phyloP scores from a whole-genome alignment of 2,888 invertebrate genomes.

The Thysanoteuthis rhombus region DNA sequence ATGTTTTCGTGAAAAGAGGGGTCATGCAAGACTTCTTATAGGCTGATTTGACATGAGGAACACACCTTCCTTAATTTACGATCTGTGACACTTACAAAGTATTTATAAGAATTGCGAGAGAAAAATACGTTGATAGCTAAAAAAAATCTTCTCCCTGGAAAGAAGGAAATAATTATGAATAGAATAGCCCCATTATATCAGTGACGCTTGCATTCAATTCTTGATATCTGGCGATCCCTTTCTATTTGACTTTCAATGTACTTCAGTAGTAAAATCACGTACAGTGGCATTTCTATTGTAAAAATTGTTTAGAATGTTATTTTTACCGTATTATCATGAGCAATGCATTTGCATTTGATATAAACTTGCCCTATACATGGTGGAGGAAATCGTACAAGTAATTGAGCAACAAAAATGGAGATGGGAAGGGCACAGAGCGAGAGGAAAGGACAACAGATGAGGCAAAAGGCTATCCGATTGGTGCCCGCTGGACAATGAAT shows the following conservation, averaged over 20 bases:
- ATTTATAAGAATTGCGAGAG: background rate
- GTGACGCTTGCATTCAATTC: background rate
- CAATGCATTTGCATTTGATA: no score
- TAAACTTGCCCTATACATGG: no score
- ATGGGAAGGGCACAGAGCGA: no score
- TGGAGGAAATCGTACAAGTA: no score
- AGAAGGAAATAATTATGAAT: background rate
- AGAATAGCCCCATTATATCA: background rate
- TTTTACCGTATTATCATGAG: no score
- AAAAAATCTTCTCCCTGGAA: background rate
- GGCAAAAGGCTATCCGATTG: no score
- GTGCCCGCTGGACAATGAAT: no score
- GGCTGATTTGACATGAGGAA: background rate
- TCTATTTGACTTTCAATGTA: background rate
- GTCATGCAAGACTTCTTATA: background rate
- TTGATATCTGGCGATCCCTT: background rate
- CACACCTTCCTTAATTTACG: background rate
- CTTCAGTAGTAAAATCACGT: no score
- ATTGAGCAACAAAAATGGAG: no score
- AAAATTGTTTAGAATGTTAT: no score
- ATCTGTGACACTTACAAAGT: background rate
- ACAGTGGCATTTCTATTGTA: no score
- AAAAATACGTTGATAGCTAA: background rate
- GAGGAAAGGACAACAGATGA: no score
- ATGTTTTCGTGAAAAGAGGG: background rate